phyloP scores from a whole-genome alignment of 53 echinoderm and acorn worm species.

The Arbacia lixula region DNA sequence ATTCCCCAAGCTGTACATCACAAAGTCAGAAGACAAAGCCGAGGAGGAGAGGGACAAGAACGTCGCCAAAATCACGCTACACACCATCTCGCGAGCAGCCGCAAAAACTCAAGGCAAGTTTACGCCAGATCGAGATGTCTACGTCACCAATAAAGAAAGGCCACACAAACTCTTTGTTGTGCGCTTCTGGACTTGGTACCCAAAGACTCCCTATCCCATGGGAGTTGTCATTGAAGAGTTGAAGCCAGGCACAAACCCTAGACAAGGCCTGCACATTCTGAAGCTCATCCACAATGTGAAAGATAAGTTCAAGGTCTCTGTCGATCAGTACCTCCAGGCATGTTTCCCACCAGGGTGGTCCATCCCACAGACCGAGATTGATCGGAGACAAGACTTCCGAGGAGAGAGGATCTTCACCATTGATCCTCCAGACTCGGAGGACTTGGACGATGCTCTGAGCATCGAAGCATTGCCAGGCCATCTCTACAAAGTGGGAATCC shows the following conservation, averaged over 20 bases:
- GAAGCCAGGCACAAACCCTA: conserved; percentile 50
- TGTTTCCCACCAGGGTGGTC: conserved; percentile 64
- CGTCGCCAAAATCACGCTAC: conserved; percentile 1
- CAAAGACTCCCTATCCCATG: conserved; percentile 67
- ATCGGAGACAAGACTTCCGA: conserved; percentile 49
- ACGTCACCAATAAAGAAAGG: conserved; percentile 64
- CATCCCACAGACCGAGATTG: conserved; percentile 66
- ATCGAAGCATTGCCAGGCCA: conserved; percentile 28
- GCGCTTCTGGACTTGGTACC: conserved; percentile 70
- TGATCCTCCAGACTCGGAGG: conserved; percentile 69
- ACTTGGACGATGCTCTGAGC: conserved; percentile 91
- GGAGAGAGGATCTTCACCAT: conserved; percentile 68
- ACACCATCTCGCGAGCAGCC: conserved; percentile 37
- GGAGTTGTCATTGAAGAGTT: conserved; percentile 77
- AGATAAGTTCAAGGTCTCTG: conserved; percentile 61
- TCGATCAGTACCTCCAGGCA: conserved; percentile 32
- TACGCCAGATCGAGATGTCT: conserved; percentile 28
- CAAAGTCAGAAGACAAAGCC: conserved; percentile 4
- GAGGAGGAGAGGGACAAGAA: conserved; percentile 12
- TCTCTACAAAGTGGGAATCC: conserved; percentile 71
- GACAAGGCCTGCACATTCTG: conserved; percentile 65
- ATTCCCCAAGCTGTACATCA: conserved; percentile 74
- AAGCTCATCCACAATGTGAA: conserved; percentile 71
- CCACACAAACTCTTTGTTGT: conserved; percentile 79
- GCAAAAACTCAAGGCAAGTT: conserved; percentile 16